Percentiles rank a stretch among this genome's conserved stretches.
Evolutionary conservation across 2,888 invertebrate species (phyloP).

Genomic region (Timandra comae): DNA sequence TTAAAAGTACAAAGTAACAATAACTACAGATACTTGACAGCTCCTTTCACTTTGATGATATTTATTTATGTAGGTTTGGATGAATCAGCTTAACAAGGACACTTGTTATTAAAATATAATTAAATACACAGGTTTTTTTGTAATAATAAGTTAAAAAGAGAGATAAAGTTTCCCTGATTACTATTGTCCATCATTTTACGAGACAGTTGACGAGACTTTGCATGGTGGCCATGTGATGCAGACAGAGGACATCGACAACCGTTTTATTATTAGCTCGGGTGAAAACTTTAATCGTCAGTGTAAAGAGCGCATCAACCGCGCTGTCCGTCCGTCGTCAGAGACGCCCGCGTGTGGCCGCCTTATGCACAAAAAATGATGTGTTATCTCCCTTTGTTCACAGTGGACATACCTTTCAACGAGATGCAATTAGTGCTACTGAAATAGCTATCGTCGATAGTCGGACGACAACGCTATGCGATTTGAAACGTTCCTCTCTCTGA

Average conservation of each 20-base stretch:
- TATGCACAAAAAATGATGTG: slow-evolving; percentile 69
- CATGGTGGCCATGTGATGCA: slow-evolving; percentile 20
- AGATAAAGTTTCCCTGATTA: no score
- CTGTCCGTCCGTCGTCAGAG: slow-evolving; percentile 60
- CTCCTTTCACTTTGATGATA: no score
- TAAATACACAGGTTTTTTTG: no score
- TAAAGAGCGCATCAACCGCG: slow-evolving; percentile 52
- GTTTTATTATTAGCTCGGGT: slow-evolving; percentile 66
- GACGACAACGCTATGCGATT: slow-evolving; percentile 61
- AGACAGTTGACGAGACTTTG: no score
- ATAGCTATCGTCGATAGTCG: slow-evolving; percentile 68
- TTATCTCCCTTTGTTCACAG: slow-evolving; percentile 72
- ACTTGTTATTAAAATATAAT: no score
- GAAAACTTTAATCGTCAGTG: slow-evolving; percentile 72
- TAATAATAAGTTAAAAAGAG: no score
- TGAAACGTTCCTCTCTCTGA: slow-evolving; percentile 65
- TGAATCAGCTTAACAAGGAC: no score
- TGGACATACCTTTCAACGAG: slow-evolving; percentile 76
- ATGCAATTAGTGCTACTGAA: slow-evolving; percentile 73
- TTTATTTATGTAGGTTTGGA: no score
- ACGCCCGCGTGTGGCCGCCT: slow-evolving; percentile 67
- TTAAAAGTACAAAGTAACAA: no score
- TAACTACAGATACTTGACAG: no score
- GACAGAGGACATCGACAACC: slow-evolving; percentile 36
- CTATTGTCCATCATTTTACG: no score